Evolutionary conservation across 2,888 invertebrate species (phyloP), one percentile per base, ranked within the genome.

Genomic region (Acrobasis consociella): DNA sequence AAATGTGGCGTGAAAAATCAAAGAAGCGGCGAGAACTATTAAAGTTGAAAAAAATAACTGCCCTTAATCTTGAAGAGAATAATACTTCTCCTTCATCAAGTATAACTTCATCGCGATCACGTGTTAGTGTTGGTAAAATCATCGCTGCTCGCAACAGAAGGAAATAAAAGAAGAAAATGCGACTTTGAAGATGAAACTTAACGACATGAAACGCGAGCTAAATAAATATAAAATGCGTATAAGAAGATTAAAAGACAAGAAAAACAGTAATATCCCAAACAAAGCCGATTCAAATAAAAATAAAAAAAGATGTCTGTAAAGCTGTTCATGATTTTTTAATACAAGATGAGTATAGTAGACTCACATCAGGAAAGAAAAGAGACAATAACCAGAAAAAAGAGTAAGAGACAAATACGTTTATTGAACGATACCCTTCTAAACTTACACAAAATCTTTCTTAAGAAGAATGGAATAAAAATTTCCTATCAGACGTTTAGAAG

Each of bases 1-100:
- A 68, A 64, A 59, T 65, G 9, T 71, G 68, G 71, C 62, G 68
- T 37, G 67, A 68, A 62, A 65, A 66, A 49, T 11, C 66, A 22
- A 53, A 64, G 53, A 58, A 53, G 38, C 51, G 55, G 52, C 63
- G 67, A n/a, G 63, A 65, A 51, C 62, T 64, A 67, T 59, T 55
- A 22, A 63, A 64, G 58, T 46, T 60, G 9, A 62, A 56, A 16
- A 62, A 62, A 62, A 16, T n/a, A n/a, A n/a, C n/a, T n/a, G n/a
- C n/a, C n/a, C n/a, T n/a, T n/a, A n/a, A n/a, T n/a, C 15, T 39
- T 10, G 42, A 56, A 42, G 56, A 39, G 8, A 55, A 55, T 55
- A 56, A 16, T 42, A 39, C 39, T 51, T 37, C 39, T 42, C 56
- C 39, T 51, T 37, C 60, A 38, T 31, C 60, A 50, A 49, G 49